phyloP scores from a whole-genome alignment of 2,113 vertebrate species.

The Eurypyga helias region DNA sequence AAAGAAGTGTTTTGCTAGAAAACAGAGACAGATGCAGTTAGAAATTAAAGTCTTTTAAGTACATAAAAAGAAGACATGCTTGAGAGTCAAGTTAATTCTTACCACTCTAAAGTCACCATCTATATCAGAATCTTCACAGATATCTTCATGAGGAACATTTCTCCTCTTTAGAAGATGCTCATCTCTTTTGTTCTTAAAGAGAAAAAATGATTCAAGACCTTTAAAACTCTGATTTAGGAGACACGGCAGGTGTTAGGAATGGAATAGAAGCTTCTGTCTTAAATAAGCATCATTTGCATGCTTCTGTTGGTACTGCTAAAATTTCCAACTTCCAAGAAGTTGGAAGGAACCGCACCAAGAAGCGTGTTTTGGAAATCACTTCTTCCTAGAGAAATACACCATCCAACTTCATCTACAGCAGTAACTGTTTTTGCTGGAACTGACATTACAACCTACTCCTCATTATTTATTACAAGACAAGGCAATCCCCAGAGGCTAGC shows the following conservation, averaged over 20 bases:
- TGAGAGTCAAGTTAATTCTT: slow-evolving; percentile 45
- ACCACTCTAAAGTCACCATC: slow-evolving; percentile 97
- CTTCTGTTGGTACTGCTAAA: not conserved
- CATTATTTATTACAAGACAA: not conserved
- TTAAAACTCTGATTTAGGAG: not conserved
- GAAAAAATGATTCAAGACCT: not conserved
- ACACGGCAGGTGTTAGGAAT: accelerated
- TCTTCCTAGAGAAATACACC: not conserved
- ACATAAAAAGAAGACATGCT: not conserved
- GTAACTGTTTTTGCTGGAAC: not conserved
- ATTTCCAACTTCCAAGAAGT: not conserved
- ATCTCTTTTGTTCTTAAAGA: slow-evolving; percentile 92
- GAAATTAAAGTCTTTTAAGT: not conserved
- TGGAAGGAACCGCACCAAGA: not conserved
- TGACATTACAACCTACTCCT: not conserved
- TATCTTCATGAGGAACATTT: slow-evolving; percentile 96
- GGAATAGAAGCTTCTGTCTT: not conserved
- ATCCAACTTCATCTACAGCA: not conserved
- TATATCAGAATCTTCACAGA: slow-evolving; percentile 94
- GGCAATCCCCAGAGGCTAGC: not conserved
- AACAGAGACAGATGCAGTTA: slow-evolving; percentile 10
- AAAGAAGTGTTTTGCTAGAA: slow-evolving; percentile 96
- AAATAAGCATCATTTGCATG: not conserved
- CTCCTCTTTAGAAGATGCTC: slow-evolving; percentile 97
- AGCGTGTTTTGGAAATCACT: not conserved